Percentiles rank a stretch among this genome's conserved stretches.
Conservation (phyloP, 2,888 invertebrate species). For the Sphecodes monilicornis region DNA sequence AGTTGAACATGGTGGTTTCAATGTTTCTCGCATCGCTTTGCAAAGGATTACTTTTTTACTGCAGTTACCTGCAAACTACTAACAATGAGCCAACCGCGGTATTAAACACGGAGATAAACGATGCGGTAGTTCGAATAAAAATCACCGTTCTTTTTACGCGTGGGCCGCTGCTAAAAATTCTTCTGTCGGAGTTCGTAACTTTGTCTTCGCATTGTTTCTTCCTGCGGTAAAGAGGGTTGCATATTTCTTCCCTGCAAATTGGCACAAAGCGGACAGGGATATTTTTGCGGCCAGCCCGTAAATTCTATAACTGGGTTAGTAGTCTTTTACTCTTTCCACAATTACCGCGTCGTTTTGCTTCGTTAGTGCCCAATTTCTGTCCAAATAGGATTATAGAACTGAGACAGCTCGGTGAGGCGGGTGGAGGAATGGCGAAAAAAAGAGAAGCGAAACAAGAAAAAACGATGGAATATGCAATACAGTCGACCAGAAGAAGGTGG, state of each 20-base stretch:
- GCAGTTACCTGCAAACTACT: background rate
- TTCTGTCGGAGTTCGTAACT: background rate
- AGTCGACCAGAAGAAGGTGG: background rate
- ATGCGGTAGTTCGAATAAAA: background rate
- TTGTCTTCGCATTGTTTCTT: constrained; percentile 4
- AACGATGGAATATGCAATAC: constrained; percentile 50
- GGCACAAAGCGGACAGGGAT: background rate
- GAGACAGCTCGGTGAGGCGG: background rate
- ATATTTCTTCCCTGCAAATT: background rate
- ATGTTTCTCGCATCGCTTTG: background rate
- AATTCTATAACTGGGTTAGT: constrained; percentile 50
- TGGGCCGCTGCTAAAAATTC: background rate
- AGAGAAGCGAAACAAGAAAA: constrained; percentile 42
- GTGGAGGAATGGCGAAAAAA: background rate
- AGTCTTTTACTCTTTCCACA: constrained; percentile 26
- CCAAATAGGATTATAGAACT: constrained; percentile 25
- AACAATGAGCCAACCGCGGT: background rate
- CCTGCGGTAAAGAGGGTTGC: background rate
- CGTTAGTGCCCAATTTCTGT: constrained; percentile 61
- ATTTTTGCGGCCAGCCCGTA: constrained; percentile 22
- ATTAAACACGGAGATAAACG: background rate
- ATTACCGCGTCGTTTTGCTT: constrained; percentile 50
- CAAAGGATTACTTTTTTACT: background rate
- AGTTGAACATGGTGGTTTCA: background rate
- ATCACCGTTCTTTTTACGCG: background rate